phyloP scores from a whole-genome alignment of 2,888 invertebrate genomes.

The Cataglyphis altisquamis region DNA sequence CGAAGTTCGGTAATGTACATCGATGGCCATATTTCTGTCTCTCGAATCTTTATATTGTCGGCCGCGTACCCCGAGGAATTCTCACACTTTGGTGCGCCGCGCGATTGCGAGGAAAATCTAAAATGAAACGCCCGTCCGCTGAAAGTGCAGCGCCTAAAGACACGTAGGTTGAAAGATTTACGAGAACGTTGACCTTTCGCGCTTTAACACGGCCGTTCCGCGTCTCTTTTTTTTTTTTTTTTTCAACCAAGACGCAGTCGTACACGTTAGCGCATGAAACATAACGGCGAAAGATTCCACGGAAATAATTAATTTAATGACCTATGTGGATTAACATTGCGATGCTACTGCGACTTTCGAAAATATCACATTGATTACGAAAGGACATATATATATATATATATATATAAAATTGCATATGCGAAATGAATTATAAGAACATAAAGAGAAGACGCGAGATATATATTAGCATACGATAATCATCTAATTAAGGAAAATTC shows the following conservation, averaged over 20 bases:
- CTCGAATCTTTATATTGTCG: slow-evolving; percentile 35
- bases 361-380: background rate
- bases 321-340: slow-evolving; percentile 10
- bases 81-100: slow-evolving; percentile 68
- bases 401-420: background rate
- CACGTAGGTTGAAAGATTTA: slow-evolving; percentile 75
- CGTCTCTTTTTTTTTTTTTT: background rate
- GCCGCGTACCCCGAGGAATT: slow-evolving; percentile 69
- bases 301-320: slow-evolving; percentile 11
- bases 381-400: no score
- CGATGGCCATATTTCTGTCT: slow-evolving; percentile 39
- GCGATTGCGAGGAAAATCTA: slow-evolving; percentile 61
- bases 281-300: background rate
- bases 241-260: background rate
- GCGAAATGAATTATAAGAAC: background rate
- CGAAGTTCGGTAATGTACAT: slow-evolving; percentile 35
- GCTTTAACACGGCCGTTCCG: slow-evolving; percentile 45
- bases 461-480: slow-evolving; percentile 19
- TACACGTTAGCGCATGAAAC: background rate
- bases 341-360: background rate
- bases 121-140: slow-evolving; percentile 62
- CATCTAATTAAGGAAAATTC: slow-evolving; percentile 31
- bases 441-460: background rate
- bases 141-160: slow-evolving; percentile 63
- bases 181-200: slow-evolving; percentile 76